Evolutionary conservation across 2,888 invertebrate species (phyloP).

Genomic region (Drosophila ezoana): DNA sequence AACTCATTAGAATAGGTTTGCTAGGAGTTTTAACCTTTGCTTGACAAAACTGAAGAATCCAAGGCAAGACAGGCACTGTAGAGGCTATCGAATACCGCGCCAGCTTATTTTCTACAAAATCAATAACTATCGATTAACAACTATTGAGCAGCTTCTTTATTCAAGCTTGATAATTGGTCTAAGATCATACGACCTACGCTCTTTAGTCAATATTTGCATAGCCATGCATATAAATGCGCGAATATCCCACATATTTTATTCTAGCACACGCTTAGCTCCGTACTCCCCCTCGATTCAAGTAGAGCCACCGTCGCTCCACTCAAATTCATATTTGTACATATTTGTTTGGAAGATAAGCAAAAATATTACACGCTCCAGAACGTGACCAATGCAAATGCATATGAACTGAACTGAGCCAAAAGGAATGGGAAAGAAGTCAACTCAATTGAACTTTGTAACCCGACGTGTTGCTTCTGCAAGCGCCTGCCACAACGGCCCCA

Average conservation of each 20-base stretch:
- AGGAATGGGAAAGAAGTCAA: slow-evolving; percentile 59
- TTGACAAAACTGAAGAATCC: too few species aligned
- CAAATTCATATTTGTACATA: slow-evolving; percentile 78
- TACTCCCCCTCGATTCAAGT: too few species aligned
- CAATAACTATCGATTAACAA: too few species aligned
- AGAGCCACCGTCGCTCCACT: slow-evolving; percentile 37
- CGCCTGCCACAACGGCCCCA: slow-evolving; percentile 43
- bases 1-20: too few species aligned
- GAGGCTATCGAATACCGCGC: too few species aligned
- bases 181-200: too few species aligned
- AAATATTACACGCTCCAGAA: slow-evolving; percentile 79
- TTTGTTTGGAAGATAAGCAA: slow-evolving; percentile 72
- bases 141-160: too few species aligned
- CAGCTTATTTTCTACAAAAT: too few species aligned
- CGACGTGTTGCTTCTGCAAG: slow-evolving; percentile 77
- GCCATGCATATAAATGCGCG: background rate
- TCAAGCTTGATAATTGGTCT: too few species aligned
- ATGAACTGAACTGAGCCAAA: slow-evolving; percentile 52
- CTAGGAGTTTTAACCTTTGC: too few species aligned
- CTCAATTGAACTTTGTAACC: slow-evolving; percentile 78
- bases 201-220: background rate
- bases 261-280: slow-evolving; percentile 8
- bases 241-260: background rate
- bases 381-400: slow-evolving; percentile 81
- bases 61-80: too few species aligned